phyloP scores from a whole-genome alignment of 2,113 vertebrate species.

The Coptodon rendalli region DNA sequence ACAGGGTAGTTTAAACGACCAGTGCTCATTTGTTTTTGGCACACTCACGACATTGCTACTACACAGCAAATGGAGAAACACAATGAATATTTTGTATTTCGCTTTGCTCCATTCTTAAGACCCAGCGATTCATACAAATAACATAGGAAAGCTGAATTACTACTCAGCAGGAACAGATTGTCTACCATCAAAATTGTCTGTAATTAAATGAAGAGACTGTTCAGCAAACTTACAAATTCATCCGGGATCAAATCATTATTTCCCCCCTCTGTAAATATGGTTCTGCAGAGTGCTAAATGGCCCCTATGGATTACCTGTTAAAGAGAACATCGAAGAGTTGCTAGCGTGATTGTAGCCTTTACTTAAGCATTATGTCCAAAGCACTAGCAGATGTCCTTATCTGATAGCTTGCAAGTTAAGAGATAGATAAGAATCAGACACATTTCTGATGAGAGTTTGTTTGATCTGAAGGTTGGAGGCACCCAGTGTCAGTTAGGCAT shows the following conservation, averaged over 20 bases:
- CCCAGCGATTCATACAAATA: background rate
- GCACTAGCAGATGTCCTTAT: background rate
- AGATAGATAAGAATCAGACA: background rate
- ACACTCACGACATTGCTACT: background rate
- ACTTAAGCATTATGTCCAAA: background rate
- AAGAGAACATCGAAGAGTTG: background rate
- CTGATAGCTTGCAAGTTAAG: background rate
- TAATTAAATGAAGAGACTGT: too few species aligned
- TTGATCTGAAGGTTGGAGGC: background rate
- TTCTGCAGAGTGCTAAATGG: background rate
- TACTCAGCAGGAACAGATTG: background rate
- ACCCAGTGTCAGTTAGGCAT: background rate
- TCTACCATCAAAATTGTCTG: too few species aligned
- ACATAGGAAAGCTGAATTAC: background rate
- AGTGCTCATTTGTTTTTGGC: background rate
- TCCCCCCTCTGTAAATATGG: background rate
- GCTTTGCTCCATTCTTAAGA: background rate
- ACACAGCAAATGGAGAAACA: background rate
- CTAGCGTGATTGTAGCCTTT: background rate
- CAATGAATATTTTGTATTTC: background rate
- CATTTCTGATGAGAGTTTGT: background rate
- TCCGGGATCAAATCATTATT: too few species aligned
- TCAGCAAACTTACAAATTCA: too few species aligned
- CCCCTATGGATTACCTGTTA: background rate
- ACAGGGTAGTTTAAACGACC: background rate